A percentile compares a stretch with the other conserved stretches of the same genome.
phyloP scores from a whole-genome alignment of 2,888 invertebrate species.

The Zygothrica quintamaculata region DNA sequence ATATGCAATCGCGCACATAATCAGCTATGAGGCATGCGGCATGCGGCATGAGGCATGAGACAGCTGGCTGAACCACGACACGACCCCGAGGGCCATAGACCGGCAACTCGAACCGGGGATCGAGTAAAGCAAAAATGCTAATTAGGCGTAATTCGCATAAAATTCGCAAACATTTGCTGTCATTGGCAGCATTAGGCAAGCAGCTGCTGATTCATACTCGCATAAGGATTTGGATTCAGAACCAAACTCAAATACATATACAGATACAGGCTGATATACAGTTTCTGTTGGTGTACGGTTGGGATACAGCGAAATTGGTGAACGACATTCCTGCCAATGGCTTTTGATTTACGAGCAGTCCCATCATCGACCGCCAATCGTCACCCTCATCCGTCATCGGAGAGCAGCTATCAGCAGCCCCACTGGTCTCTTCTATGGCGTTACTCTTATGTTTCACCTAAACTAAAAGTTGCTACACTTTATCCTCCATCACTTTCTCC shows the following conservation, averaged over 20 bases:
- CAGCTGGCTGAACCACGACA: not conserved
- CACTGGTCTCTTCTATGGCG: too few species aligned
- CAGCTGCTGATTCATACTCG: slow-evolving; percentile 1
- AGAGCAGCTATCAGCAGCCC: slow-evolving; percentile 23
- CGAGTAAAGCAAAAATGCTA: slow-evolving; percentile 66
- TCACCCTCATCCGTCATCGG: slow-evolving; percentile 70
- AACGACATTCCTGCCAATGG: slow-evolving; percentile 16
- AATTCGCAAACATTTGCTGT: slow-evolving; percentile 78
- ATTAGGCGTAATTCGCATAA: slow-evolving; percentile 81
- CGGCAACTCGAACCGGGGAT: slow-evolving; percentile 2
- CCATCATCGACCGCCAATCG: slow-evolving; percentile 73
- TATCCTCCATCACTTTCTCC: not conserved
- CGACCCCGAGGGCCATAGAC: slow-evolving; percentile 2
- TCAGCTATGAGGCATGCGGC: slow-evolving; percentile 43
- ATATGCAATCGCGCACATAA: slow-evolving; percentile 77
- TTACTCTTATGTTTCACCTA: too few species aligned
- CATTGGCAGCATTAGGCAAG: slow-evolving; percentile 33
- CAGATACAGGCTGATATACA: too few species aligned
- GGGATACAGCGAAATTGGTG: too few species aligned
- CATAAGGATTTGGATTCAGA: too few species aligned
- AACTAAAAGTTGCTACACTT: too few species aligned
- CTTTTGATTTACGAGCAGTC: slow-evolving; percentile 71
- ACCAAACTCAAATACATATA: too few species aligned
- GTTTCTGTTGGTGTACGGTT: too few species aligned
- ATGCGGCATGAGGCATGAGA: not conserved